Base-by-base conservation (phyloP, 2,797 vertebrate species). In the Premnoplex brunnescens region DNA sequence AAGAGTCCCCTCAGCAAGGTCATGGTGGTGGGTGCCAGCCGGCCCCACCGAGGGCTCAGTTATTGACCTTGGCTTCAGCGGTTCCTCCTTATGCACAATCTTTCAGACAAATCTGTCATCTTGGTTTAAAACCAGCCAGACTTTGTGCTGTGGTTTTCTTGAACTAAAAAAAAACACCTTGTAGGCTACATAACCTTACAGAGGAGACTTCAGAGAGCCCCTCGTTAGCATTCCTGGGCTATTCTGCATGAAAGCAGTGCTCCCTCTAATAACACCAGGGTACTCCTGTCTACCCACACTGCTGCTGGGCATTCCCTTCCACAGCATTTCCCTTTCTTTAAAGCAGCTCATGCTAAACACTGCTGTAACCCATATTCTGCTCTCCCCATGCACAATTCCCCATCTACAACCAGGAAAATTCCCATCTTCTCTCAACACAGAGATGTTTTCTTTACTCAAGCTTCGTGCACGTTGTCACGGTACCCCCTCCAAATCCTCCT, bases 101-200 rank as follows among this genome's bases (percentile, higher is more conserved):
- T 81, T 93, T 77, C 51, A 87, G 78, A 41, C 74, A 73, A 55
- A 60, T 44, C 51, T 34, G 36, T 81, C 66, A 43, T 5, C 41
- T 44, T 21, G 32, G 64, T 66, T 89, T 88, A 32, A 77, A 92
- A 64, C 43, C 52, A 62, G 37, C 12, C 67, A 85, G 71, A 39
- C 56, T 74, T 41, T 30, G 52, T 54, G 62, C 52, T 88, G 94
- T 62, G 89, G 75, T 74, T 90, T 90, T 56, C 52, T 75, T 3
- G 1, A 74, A 49, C 30, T 30, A 4, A 54, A 73, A 62, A 54
- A 55, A 54, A 55, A 43, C n/a, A 14, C 18, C 74, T 81, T 1
- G 1, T 19, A 36, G 48, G 66, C 43, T 62, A 22, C 34, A 30
- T 21, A 66, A 69, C 37, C 48, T 75, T 17, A 48, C 0, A 1